Evolutionary conservation across 2,113 vertebrate genomes (phyloP).

Genomic region (Lophius piscatorius): DNA sequence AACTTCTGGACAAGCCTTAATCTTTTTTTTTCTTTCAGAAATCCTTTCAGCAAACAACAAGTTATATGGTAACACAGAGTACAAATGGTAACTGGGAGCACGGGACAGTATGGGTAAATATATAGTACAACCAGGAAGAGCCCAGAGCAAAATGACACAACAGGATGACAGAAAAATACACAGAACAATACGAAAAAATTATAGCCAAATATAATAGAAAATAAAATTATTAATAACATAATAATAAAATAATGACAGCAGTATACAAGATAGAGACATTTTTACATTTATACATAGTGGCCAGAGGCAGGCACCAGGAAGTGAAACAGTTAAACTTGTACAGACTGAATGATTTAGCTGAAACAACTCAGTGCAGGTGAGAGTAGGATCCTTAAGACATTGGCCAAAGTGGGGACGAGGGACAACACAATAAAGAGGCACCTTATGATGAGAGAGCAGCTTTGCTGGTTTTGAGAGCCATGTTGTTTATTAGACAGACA

Average conservation of each 20-base stretch:
- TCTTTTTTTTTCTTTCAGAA: conserved; percentile 51
- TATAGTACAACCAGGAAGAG: conserved; percentile 77
- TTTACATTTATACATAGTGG: conserved; percentile 85
- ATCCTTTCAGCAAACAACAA: conserved; percentile 73
- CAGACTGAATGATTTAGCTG: conserved; percentile 67
- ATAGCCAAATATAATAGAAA: conserved; percentile 72
- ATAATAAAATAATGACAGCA: conserved; percentile 79
- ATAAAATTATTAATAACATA: conserved; percentile 75
- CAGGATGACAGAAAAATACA: conserved; percentile 67
- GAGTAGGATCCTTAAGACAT: conserved; percentile 52
- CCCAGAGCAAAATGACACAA: conserved; percentile 69
- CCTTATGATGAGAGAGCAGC: conserved; percentile 72
- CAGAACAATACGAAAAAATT: conserved; percentile 61
- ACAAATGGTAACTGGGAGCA: conserved; percentile 69
- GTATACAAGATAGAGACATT: conserved; percentile 77
- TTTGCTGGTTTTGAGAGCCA: conserved; percentile 66
- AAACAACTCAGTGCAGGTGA: conserved; percentile 69
- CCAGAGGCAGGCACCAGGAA: conserved; percentile 81
- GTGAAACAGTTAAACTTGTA: conserved; percentile 69
- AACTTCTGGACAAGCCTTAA: conserved; percentile 59
- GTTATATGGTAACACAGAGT: conserved; percentile 75
- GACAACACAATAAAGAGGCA: conserved; percentile 75
- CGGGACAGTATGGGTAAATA: conserved; percentile 66
- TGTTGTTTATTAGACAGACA: conserved; percentile 47
- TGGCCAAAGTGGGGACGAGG: conserved; percentile 49